phyloP scores from a whole-genome alignment of 2,888 invertebrate genomes.

The Hypomecis punctinalis region DNA sequence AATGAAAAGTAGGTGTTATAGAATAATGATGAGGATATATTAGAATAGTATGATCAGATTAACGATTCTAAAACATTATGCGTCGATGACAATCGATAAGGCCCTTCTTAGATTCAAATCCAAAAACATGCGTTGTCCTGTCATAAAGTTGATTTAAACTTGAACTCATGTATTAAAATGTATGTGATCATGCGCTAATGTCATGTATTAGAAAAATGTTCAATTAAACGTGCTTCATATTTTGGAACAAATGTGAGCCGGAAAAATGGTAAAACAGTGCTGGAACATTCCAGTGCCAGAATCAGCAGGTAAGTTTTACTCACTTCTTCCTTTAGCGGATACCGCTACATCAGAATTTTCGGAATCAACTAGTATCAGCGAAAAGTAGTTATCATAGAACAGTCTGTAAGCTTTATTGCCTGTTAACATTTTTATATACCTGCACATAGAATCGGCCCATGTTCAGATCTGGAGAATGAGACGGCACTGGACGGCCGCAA shows the following conservation, averaged over 20 bases:
- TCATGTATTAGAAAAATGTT: background rate
- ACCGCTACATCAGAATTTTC: constrained; percentile 25
- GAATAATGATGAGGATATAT: no score
- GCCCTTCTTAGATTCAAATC: background rate
- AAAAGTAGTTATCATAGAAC: constrained; percentile 28
- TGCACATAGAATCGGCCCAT: constrained; percentile 68
- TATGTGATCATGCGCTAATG: background rate
- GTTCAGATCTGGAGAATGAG: constrained; percentile 76
- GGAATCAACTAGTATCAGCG: constrained; percentile 25
- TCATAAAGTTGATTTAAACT: background rate
- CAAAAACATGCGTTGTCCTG: background rate
- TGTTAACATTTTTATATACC: constrained; percentile 30
- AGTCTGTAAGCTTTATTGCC: constrained; percentile 25
- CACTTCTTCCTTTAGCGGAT: constrained; percentile 25
- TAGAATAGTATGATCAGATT: no score
- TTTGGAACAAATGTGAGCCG: background rate
- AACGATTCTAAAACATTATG: no score
- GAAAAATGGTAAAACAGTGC: constrained; percentile 1
- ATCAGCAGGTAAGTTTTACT: constrained; percentile 17
- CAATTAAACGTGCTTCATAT: background rate
- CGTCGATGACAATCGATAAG: no score
- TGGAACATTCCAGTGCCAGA: constrained; percentile 11
- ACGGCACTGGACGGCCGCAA: constrained; percentile 75
- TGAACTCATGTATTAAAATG: background rate
- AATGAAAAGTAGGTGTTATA: no score